These are phyloP conservation scores for Elachura formosa DNA, from an alignment of 2,113 vertebrate genomes.

Conservation along the genomic window DNA sequence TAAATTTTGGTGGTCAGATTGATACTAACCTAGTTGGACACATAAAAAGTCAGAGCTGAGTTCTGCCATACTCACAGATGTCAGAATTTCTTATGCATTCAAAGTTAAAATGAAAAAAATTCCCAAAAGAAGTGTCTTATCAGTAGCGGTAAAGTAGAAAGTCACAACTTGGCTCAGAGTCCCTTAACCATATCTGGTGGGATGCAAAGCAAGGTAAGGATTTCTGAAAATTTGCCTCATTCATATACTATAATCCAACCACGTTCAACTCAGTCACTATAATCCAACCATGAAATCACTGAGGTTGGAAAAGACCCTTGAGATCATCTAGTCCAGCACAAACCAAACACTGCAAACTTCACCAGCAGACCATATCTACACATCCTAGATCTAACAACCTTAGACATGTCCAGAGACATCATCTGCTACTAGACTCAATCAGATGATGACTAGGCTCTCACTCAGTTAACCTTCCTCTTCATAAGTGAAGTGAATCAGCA, in stretches of 20 bases:
- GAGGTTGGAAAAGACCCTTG: neutral
- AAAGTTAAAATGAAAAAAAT: neutral
- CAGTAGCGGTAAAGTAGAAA: neutral
- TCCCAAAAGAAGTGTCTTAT: neutral
- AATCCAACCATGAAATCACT: neutral
- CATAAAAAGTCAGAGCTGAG: neutral
- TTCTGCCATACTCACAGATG: too few relatives aligned
- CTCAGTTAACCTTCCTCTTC: neutral
- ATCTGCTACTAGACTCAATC: accelerated
- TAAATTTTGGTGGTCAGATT: neutral
- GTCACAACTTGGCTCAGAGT: neutral
- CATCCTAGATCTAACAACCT: neutral
- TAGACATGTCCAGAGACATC: accelerated
- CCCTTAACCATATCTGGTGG: neutral
- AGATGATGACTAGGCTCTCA: neutral
- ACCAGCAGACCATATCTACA: neutral
- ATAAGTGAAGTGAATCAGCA: neutral
- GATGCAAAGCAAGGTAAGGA: neutral
- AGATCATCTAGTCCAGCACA: neutral
- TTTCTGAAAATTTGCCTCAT: neutral
- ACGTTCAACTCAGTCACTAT: neutral
- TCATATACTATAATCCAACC: neutral
- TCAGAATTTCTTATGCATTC: neutral
- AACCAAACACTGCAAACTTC: neutral
- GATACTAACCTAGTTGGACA: neutral